Conservation (phyloP, 2,888 invertebrate genomes). For the Melieria picta region DNA sequence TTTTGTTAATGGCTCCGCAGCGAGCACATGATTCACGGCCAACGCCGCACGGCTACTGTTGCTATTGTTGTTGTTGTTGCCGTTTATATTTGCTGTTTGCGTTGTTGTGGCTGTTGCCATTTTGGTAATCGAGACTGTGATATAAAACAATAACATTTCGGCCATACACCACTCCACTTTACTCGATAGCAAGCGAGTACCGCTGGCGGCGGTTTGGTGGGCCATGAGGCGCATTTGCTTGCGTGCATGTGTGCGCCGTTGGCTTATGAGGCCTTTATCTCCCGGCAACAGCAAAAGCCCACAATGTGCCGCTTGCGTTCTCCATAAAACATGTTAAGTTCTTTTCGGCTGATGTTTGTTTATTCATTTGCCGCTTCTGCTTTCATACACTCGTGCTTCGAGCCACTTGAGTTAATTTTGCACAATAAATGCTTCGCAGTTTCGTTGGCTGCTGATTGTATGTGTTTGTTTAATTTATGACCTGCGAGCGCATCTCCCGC, state of each 20-base stretch:
- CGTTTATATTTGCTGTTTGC: neutral
- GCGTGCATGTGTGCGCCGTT: neutral
- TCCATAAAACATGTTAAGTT: constrained; percentile 1
- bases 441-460: neutral
- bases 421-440: neutral
- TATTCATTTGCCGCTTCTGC: neutral
- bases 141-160: constrained; percentile 16
- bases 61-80: constrained; percentile 1
- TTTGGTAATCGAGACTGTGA: constrained; percentile 22
- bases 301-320: neutral
- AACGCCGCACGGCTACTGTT: too few species aligned
- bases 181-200: neutral
- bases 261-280: neutral
- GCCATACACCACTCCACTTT: neutral
- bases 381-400: neutral
- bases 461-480: too few species aligned
- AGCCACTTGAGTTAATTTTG: constrained; percentile 8
- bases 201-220: too few species aligned
- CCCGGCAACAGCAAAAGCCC: neutral
- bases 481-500: too few species aligned
- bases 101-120: constrained; percentile 12
- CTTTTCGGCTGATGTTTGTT: neutral
- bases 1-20: too few species aligned
- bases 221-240: neutral
- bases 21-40: too few species aligned